Base-by-base conservation (phyloP, 2,113 vertebrate genomes). In the Rattus rattus region DNA sequence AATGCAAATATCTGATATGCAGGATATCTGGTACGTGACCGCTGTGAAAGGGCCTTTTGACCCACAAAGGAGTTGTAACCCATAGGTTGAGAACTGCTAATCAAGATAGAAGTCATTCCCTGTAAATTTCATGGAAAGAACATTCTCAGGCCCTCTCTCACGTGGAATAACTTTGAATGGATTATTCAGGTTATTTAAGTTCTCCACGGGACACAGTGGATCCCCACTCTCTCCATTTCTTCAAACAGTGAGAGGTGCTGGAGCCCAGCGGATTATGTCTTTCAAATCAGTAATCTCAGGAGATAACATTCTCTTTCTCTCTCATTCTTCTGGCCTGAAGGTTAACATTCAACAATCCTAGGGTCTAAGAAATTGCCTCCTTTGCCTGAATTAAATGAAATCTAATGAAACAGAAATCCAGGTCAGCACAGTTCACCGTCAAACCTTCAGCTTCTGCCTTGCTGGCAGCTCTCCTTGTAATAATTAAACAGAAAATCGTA, bases 401-500 rank as follows among this genome's bases (percentile, higher is more conserved):
- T 87, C 90, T 97, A 96, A 96, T 17, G 3, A 97, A 98, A 97
- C 90, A 98, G 97, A 90, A 98, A 97, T 96, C 89, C 94, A 98
- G 92, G 95, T 94, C 2, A 97, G 81, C 47, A 14, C 65, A 59
- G 79, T 97, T 98, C 97, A 97, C 92, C 90, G 54, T 95, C 93
- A 94, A 95, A 52, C 83, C 94, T 94, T 95, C 65, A 8, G 96
- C 2, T 1, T 52, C 88, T 81, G 93, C 96, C 76, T 92, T 83
- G 93, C 94, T 90, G 95, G 94, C 96, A 97, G 96, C 94, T 97
- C 77, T 86, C 16, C 10, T 96, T 47, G 2, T 92, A 97, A 97
- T 98, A 94, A 97, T 16, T 88, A 98, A 98, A 97, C 96, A 95
- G 96, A 96, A 97, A 96, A 97, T 96, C 90, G 61, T 80, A 97